Conservation (phyloP, 2,797 vertebrate species). For the Lagodon rhomboides region DNA sequence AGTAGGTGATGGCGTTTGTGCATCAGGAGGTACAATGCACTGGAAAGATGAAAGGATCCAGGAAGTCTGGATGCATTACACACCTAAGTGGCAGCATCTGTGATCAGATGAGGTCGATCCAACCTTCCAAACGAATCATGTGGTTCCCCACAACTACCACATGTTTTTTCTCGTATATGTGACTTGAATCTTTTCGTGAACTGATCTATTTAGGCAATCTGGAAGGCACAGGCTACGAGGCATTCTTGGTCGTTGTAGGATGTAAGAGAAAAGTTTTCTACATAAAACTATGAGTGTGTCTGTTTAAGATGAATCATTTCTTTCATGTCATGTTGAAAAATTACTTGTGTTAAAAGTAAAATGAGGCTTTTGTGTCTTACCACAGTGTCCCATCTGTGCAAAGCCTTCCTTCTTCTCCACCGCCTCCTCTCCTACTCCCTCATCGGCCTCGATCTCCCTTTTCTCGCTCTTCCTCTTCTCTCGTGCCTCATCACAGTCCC, state of each 20-base stretch:
- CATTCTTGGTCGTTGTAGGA: not conserved
- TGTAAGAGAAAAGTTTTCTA: not conserved
- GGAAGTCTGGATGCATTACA: no score
- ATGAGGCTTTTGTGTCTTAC: slow-evolving; percentile 57
- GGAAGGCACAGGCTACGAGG: not conserved
- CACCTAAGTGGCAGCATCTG: no score
- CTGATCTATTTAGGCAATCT: no score
- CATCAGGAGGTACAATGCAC: no score
- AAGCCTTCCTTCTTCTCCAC: slow-evolving; percentile 62
- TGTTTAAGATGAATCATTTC: not conserved
- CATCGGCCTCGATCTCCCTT: slow-evolving; percentile 80
- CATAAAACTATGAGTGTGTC: not conserved
- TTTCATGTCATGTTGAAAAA: not conserved
- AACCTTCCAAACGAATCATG: no score
- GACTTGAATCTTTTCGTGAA: no score
- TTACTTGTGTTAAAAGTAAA: not conserved
- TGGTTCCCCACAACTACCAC: no score
- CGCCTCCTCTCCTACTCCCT: slow-evolving; percentile 76
- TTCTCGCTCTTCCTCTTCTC: slow-evolving; percentile 71
- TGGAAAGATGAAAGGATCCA: no score
- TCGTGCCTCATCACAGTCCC: slow-evolving; percentile 48
- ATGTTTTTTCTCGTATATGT: no score
- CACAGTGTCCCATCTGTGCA: slow-evolving; percentile 59
- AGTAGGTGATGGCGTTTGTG: no score
- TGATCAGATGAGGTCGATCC: no score